Evolutionary conservation across 2,797 vertebrate genomes (phyloP).

Genomic region (Urophycis tenuis): DNA sequence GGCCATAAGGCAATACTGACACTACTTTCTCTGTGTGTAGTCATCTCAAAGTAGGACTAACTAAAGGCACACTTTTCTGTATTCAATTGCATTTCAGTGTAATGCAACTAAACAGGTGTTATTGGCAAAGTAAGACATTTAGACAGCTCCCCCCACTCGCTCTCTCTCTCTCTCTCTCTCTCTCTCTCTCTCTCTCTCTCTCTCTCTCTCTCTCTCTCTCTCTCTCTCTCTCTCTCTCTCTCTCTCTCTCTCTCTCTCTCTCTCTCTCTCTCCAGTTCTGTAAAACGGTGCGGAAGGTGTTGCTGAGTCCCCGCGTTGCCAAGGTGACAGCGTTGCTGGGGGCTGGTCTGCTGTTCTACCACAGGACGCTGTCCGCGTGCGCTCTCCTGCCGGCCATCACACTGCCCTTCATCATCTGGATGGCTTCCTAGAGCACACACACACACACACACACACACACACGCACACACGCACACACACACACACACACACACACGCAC

Average conservation of each 20-base stretch:
- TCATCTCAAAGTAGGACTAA: not conserved
- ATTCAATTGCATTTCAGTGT: not conserved
- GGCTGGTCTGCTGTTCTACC: conserved; percentile 64
- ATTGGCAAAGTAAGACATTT: not conserved
- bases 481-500: conserved; percentile 48
- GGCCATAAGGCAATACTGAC: not conserved
- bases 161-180: too few relatives aligned
- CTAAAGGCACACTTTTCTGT: not conserved
- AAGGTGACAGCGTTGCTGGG: conserved; percentile 72
- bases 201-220: too few relatives aligned
- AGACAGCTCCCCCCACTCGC: too few relatives aligned
- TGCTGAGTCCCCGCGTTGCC: conserved; percentile 80
- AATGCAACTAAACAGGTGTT: not conserved
- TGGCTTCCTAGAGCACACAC: conserved; percentile 52
- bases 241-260: not conserved
- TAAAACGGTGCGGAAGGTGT: conserved; percentile 78
- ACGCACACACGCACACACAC: too few relatives aligned
- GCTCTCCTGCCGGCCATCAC: conserved; percentile 64
- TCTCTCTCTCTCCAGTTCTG: conserved; percentile 73
- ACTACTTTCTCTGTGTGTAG: not conserved
- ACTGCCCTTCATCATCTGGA: conserved; percentile 55
- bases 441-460: too few relatives aligned
- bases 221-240: too few relatives aligned
- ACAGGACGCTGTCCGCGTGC: conserved; percentile 62
- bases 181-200: too few relatives aligned